Evolutionary conservation across 2,797 vertebrate species (phyloP), one percentile per base, ranked within the genome.

Genomic region (Pantherophis vulpinus): DNA sequence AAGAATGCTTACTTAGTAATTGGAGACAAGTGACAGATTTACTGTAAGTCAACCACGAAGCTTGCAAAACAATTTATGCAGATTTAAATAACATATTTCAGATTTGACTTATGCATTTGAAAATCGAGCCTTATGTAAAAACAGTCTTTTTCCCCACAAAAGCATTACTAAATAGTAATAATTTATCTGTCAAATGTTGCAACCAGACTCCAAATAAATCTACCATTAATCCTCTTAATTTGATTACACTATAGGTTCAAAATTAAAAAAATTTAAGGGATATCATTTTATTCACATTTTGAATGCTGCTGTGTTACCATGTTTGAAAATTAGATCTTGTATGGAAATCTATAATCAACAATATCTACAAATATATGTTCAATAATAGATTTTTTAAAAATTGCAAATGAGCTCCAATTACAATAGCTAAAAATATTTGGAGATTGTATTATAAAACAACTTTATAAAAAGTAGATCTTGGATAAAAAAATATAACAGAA

Each of bases 1-100:
- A 93, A 93, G 66, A 91, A 90, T 86, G 86, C 60, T 93, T 94
- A 42, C 55, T 20, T 90, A 87, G 88, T 51, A 90, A 86, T n/a
- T 37, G 55, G 27, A 92, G 86, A 58, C 13, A 59, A 87, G 59
- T 16, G 87, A 89, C 86, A 70, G 56, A 87, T 92, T 93, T 93
- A 87, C 74, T 90, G 37, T 86, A 59, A 91, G 60, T 87, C 88
- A 92, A 88, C 32, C 88, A 79, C 42, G 47, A 91, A 58, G 86
- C 93, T 61, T 83, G 63, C 86, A 83, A 29, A n/a, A 10, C 90
- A 91, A 61, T 51, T 61, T 55, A 51, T 32, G 54, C 5, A 92
- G 56, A 51, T 74, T 87, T 87, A 90, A 20, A 54, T 74, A 47
- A 47, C 79, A 20, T 54, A 56, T 79, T 92, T 90, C 86, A 59